Conservation (phyloP, 2,113 vertebrate species). For the Chaetodon auriga region DNA sequence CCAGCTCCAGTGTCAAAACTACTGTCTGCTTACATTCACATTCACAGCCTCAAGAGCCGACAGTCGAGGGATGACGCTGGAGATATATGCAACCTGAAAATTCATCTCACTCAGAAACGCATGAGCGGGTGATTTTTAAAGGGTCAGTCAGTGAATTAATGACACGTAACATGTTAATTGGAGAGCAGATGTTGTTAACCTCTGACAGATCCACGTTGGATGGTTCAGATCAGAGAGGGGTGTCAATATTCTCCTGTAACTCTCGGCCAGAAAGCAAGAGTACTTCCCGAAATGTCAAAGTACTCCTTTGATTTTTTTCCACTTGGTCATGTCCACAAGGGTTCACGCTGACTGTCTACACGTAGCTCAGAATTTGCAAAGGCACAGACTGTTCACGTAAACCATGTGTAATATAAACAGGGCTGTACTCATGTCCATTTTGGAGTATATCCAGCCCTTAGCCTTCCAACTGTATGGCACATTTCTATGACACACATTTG, state of each 20-base stretch:
- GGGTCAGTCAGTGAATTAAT: background rate
- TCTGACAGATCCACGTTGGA: too few relatives aligned
- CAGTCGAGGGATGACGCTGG: constrained; percentile 32
- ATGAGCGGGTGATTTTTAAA: constrained; percentile 18
- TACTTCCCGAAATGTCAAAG: background rate
- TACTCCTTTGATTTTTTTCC: background rate
- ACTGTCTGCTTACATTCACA: constrained; percentile 52
- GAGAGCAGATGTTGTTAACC: too few relatives aligned
- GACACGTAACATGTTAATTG: background rate
- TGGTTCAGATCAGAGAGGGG: too few relatives aligned
- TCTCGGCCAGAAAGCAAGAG: background rate
- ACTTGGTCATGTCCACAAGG: too few relatives aligned
- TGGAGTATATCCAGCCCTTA: background rate
- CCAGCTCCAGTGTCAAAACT: constrained; percentile 65
- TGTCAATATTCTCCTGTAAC: too few relatives aligned
- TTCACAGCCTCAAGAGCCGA: constrained; percentile 38
- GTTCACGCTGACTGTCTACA: too few relatives aligned
- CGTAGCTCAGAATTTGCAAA: too few relatives aligned
- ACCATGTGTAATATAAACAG: background rate
- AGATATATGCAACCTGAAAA: constrained; percentile 41
- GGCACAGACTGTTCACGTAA: too few relatives aligned
- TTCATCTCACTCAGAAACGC: constrained; percentile 25
- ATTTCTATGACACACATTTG: background rate
- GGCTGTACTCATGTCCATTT: background rate
- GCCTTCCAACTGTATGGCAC: background rate